Base-by-base conservation (phyloP, 2,888 invertebrate species). In the Aphidius colemani region DNA sequence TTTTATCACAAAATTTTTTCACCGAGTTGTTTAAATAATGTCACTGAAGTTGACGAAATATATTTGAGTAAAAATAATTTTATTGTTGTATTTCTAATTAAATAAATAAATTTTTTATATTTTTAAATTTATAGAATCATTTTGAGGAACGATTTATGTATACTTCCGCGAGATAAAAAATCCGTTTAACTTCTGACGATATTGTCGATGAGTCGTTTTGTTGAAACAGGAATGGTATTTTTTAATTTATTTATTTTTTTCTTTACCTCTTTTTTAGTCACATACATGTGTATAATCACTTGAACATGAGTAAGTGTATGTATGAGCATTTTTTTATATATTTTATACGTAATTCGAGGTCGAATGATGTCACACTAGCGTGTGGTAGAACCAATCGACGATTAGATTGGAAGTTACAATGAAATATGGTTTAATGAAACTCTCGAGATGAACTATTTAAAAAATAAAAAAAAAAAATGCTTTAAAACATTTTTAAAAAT, bases 281-380 rank as follows among this genome's bases (percentile, higher is more conserved):
- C 41, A 50, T 13, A 59, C 11, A 18, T 43, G 13, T 7, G 50
- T 50, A 18, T 50, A 18, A 7, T 18, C 6, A 50, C 11, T 18
- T 50, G 11, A 9, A 50, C 18, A 50, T 18, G 7, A 6, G 18
- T 50, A 13, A 7, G 39, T 53, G 30, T 53, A 49, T 50, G 13
- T 44, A 51, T 18, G n/a, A 8, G 44, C 8, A 55, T 43, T 13
- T 55, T 13, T 43, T 13, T 55, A 10, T 43, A 9, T 55, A 7
- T 30, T 39, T 18, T 76, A 78, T 77, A 77, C 68, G 74, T 77
- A 78, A 78, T 66, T 69, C 75, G 76, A 78, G 78, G 78, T 75
- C 78, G 67, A 74, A 70, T 77, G 77, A 78, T 77, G 78, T 78
- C 77, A 78, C 71, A 65, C 64, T 58, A 58, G 56, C 61, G 30